Base-by-base conservation (phyloP, 2,113 vertebrate species). In the Crotalus helleri region DNA sequence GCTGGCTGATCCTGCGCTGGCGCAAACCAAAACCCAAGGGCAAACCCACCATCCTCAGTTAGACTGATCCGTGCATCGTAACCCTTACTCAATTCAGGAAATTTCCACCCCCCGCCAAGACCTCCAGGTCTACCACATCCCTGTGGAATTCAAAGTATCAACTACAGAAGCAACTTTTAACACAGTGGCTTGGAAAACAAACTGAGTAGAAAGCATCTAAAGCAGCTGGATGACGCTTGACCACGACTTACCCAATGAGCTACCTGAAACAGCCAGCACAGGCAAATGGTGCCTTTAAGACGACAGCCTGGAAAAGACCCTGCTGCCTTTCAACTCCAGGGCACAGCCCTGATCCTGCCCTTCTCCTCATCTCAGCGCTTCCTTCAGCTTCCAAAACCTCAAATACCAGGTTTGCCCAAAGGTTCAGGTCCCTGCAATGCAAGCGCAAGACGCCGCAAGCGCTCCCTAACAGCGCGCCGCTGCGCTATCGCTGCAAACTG, bases 341-440 rank as follows among this genome's bases (percentile, higher is more conserved):
- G 7, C 17, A 19, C 74, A 39, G 33, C 5, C 33, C 69, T 81
- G 69, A 39, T 81, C 69, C 15, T 39, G 69, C 74, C 26, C 15
- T 15, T 3, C 8, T 8, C 44, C 39, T 61, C 19, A 26, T 33
- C 29, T 74, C 19, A 17, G 19, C 12, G 24, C 91, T 93, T 53
- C 12, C 33, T 55, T 57, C 96, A 95, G 96, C 96, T 92, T 91
- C 93, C 54, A 15, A 98, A 99, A 99, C 99, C 99, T 99, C 97
- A 96, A 98, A 99, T 99, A 98, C 96, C 97, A 98, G 98, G 97
- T 98, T 95, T 98, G 98, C 96, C 98, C 96, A 98, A 98, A 98
- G 98, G 98, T 98, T 98, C 98, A 98, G 98, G 99, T 99, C 98
- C 99, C 99, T 99, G 99, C 98, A 99, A 99, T 98, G 99, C 99